Percentiles rank a stretch among this genome's conserved stretches.
Evolutionary conservation across 2,797 vertebrate species (phyloP).

Genomic region (Cirrhinus mrigala): DNA sequence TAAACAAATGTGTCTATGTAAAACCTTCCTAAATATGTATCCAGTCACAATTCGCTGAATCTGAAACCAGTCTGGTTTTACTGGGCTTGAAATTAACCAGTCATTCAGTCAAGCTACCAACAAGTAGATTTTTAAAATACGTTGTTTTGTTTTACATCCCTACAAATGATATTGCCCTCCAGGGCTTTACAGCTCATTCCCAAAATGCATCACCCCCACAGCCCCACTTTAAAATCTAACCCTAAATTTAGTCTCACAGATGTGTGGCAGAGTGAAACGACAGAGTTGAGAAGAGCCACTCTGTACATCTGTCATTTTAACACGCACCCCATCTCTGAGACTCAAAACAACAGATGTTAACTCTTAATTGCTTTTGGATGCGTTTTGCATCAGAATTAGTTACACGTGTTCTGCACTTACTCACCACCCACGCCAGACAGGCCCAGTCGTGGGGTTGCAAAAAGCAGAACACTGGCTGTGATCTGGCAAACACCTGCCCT

Average conservation of each 20-base stretch:
- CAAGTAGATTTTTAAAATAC: conserved; percentile 7
- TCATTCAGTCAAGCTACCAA: background rate
- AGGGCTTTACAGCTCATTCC: conserved; percentile 50
- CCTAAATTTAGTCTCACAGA: conserved; percentile 60
- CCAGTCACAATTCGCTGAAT: background rate
- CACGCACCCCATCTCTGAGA: conserved; percentile 36
- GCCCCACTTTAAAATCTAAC: conserved; percentile 24
- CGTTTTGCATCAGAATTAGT: conserved; percentile 28
- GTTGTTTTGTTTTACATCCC: conserved; percentile 15
- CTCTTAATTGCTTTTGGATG: conserved; percentile 62
- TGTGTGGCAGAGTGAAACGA: conserved; percentile 44
- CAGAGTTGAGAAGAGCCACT: conserved; percentile 30
- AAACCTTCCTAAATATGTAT: background rate
- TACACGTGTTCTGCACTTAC: conserved; percentile 39
- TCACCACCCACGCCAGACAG: conserved; percentile 11
- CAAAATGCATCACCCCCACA: conserved; percentile 37
- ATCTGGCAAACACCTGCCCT: conserved; percentile 17
- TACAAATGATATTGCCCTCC: background rate
- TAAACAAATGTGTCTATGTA: background rate
- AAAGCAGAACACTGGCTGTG: background rate
- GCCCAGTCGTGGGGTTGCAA: background rate
- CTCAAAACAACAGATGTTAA: conserved; percentile 68
- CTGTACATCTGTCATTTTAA: conserved; percentile 62
- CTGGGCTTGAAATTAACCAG: background rate
- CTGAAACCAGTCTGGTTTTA: background rate